These are phyloP conservation scores for Laterallus jamaicensis DNA, from an alignment of 2,113 vertebrate species.

Conservation along the genomic window DNA sequence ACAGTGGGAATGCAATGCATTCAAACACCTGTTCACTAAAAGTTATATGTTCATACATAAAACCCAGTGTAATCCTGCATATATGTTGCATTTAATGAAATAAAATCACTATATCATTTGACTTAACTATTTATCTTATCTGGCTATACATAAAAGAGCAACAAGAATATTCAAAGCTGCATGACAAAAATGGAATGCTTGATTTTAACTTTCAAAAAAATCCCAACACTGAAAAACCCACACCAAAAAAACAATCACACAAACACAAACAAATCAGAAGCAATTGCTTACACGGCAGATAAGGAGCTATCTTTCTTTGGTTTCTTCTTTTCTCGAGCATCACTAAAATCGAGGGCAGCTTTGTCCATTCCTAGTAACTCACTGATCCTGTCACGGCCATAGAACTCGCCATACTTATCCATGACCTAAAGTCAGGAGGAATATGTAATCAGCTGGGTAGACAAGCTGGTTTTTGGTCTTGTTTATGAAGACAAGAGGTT, in stretches of 20 bases:
- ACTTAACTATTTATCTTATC: not conserved
- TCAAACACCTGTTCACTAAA: not conserved
- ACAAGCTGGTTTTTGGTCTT: not conserved
- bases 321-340: constrained; percentile 91
- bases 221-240: too few relatives aligned
- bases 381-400: constrained; percentile 94
- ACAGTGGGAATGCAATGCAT: not conserved
- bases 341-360: constrained; percentile 94
- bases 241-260: not conserved
- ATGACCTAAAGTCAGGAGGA: constrained; percentile 82
- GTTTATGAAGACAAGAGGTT: not conserved
- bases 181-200: not conserved
- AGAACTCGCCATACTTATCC: constrained; percentile 98
- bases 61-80: not conserved
- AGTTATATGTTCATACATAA: not conserved
- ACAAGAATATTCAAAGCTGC: not conserved
- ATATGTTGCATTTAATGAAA: not conserved
- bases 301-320: constrained; percentile 94
- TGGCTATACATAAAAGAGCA: not conserved
- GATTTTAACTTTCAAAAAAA: not conserved
- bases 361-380: constrained; percentile 96
- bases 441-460: not conserved
- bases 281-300: constrained; percentile 88
- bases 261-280: not conserved
- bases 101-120: not conserved